phyloP scores from a whole-genome alignment of 2,888 invertebrate species.

The Stenolophus ochropezus region DNA sequence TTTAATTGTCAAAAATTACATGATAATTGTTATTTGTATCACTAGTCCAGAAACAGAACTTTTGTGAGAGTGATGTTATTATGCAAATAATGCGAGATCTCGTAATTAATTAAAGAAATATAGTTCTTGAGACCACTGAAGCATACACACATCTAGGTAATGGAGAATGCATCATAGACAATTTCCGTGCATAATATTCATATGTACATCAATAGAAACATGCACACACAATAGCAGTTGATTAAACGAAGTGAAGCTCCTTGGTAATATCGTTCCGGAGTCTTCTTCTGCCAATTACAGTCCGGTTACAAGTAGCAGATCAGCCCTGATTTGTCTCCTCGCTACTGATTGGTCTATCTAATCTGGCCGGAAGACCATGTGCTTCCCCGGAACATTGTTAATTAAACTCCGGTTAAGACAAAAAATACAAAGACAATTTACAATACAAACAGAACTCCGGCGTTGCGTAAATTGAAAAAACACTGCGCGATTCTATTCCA shows the following conservation, averaged over 20 bases:
- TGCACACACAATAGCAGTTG: background rate
- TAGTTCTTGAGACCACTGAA: no score
- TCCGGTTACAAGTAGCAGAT: background rate
- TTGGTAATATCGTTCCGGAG: background rate
- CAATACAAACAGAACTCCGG: constrained; percentile 49
- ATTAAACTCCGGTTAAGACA: constrained; percentile 54
- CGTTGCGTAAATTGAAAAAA: constrained; percentile 55
- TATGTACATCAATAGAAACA: no score
- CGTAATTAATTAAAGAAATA: no score
- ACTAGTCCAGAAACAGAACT: no score
- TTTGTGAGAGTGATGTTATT: no score
- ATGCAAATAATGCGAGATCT: no score
- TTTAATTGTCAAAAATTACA: no score
- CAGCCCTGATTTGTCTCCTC: background rate
- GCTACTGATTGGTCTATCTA: constrained; percentile 1
- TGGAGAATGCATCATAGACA: no score
- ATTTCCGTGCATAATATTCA: no score
- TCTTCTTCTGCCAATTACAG: background rate
- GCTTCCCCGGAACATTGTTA: constrained; percentile 51
- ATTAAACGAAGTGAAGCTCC: background rate
- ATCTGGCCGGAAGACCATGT: constrained; percentile 53
- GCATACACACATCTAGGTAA: no score
- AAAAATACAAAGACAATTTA: constrained; percentile 58
- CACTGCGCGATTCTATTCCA: constrained; percentile 52
- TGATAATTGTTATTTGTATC: no score